Percentiles rank a stretch among this genome's conserved stretches.
Conservation (phyloP, 2,797 vertebrate species). For the Xenopus petersii region DNA sequence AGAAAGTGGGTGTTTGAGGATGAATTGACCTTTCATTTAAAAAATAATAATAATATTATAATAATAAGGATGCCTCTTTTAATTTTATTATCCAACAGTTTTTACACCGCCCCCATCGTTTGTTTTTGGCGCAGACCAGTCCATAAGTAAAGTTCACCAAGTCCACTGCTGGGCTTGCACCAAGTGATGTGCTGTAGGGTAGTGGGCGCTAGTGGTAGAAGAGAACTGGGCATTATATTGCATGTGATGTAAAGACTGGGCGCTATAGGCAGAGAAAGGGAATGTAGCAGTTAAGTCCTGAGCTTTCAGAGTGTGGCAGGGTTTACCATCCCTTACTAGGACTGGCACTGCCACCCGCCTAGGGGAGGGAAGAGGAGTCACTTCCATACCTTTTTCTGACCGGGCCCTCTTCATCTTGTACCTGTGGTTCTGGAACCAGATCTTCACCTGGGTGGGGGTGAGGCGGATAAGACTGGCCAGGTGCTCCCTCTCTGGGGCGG, state of each 20-base stretch:
- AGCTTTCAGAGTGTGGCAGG: conserved; percentile 96
- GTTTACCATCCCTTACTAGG: conserved; percentile 96
- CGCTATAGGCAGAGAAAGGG: conserved; percentile 96
- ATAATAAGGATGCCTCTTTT: conserved; percentile 48
- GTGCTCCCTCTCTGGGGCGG: conserved; percentile 92
- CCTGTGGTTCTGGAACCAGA: conserved; percentile 96
- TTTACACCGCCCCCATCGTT: conserved; percentile 30
- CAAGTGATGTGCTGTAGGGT: conserved; percentile 91
- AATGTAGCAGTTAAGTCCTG: conserved; percentile 98
- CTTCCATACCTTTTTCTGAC: conserved; percentile 99
- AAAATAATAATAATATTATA: conserved; percentile 44
- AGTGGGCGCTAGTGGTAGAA: conserved; percentile 87
- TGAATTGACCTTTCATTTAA: conserved; percentile 36
- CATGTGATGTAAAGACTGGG: conserved; percentile 97
- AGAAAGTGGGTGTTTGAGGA: conserved; percentile 27
- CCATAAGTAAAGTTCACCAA: conserved; percentile 81
- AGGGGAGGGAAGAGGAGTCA: conserved; percentile 94
- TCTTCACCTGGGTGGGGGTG: conserved; percentile 94
- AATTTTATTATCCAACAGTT: conserved; percentile 53
- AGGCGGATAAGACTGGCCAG: conserved; percentile 92
- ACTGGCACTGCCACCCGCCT: conserved; percentile 96
- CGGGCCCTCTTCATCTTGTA: conserved; percentile 95
- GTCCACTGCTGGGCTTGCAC: conserved; percentile 98
- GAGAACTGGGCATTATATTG: conserved; percentile 97
- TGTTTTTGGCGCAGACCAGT: conserved; percentile 39